These are phyloP conservation scores for Pseudorhombus dupliciocellatus DNA, from an alignment of 2,113 vertebrate species.

Conservation along the genomic window DNA sequence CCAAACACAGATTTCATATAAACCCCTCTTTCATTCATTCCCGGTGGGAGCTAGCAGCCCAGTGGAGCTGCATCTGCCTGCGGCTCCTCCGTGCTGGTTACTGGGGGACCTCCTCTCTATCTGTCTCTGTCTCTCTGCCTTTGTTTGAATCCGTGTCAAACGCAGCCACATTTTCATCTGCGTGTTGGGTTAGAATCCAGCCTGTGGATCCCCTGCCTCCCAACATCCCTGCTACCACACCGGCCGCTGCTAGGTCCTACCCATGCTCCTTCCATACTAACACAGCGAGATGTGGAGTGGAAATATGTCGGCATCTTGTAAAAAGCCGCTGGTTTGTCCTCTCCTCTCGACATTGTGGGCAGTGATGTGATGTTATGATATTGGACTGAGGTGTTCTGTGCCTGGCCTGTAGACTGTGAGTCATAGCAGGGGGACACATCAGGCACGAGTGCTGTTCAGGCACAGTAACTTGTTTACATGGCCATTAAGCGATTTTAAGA, in stretches of 20 bases:
- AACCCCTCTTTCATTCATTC: background rate
- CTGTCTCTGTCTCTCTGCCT: slow-evolving; percentile 55
- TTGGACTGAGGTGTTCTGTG: slow-evolving; percentile 45
- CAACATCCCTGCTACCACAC: slow-evolving; percentile 32
- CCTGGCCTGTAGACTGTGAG: slow-evolving; percentile 57
- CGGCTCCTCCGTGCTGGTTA: slow-evolving; percentile 20
- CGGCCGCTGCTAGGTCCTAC: slow-evolving; percentile 8
- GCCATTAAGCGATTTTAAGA: background rate
- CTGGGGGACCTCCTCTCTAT: slow-evolving; percentile 29
- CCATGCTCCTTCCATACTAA: background rate
- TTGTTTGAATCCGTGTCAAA: slow-evolving; percentile 76
- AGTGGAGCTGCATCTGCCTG: slow-evolving; percentile 10
- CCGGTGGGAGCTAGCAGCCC: slow-evolving; percentile 8
- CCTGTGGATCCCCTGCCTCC: slow-evolving; percentile 23
- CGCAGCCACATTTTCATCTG: slow-evolving; percentile 70
- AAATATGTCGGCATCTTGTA: slow-evolving; percentile 15
- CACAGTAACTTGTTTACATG: background rate
- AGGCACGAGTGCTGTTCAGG: slow-evolving; percentile 31
- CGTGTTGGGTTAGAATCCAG: slow-evolving; percentile 36
- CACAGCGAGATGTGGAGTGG: background rate
- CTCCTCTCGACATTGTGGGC: slow-evolving; percentile 34
- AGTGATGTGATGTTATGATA: slow-evolving; percentile 55
- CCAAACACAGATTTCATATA: slow-evolving; percentile 7
- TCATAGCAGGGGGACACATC: slow-evolving; percentile 53
- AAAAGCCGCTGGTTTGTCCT: slow-evolving; percentile 17